phyloP scores from a whole-genome alignment of 2,113 vertebrate genomes.

The Desmodus rotundus region DNA sequence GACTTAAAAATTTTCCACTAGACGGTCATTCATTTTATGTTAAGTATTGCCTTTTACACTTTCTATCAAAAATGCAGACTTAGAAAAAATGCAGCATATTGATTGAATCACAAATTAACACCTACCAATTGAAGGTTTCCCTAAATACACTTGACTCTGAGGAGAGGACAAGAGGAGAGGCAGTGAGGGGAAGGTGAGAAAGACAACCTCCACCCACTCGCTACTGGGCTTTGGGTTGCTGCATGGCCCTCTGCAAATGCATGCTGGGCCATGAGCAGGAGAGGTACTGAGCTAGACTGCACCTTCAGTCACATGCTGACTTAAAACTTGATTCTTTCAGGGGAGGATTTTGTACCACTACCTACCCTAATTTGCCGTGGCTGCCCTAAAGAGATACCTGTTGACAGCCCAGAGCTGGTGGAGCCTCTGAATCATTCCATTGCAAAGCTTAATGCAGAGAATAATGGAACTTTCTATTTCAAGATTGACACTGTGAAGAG shows the following conservation, averaged over 20 bases:
- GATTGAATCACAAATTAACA: neutral
- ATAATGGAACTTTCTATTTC: conserved; percentile 67
- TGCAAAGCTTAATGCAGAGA: conserved; percentile 70
- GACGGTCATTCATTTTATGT: neutral
- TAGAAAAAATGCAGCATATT: neutral
- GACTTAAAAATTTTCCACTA: neutral
- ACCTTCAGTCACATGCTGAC: neutral
- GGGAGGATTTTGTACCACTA: neutral
- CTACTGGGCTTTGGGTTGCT: no score
- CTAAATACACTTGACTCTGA: neutral
- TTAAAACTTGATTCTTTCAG: conserved; percentile 64
- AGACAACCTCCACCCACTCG: neutral
- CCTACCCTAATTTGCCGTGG: fast-evolving
- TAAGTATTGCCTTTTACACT: neutral
- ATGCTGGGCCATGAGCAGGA: neutral
- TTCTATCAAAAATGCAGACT: neutral
- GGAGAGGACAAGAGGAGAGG: neutral
- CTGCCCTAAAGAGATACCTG: conserved; percentile 42
- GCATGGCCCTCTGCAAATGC: fast-evolving
- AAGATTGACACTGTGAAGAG: conserved; percentile 62
- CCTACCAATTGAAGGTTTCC: neutral
- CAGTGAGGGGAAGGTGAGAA: neutral
- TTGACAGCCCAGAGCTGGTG: conserved; percentile 60
- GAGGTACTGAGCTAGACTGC: neutral
- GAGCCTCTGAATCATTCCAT: conserved; percentile 61